A percentile compares a stretch with the other conserved stretches of the same genome.
These are phyloP conservation scores for Candidula unifasciata DNA, from an alignment of 2,888 invertebrate genomes.

Conservation along the genomic window DNA sequence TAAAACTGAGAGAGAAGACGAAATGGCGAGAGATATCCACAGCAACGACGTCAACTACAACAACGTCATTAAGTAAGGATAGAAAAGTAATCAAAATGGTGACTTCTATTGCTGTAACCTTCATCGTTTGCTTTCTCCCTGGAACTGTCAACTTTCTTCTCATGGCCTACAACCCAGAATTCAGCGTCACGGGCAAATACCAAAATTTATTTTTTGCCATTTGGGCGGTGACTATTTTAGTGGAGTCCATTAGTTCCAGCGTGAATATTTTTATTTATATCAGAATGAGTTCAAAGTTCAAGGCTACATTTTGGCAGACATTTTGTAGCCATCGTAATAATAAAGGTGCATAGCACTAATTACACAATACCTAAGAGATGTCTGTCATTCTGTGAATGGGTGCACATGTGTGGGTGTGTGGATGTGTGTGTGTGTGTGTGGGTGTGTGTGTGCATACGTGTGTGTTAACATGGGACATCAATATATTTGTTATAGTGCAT, in stretches of 20 bases:
- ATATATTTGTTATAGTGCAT: too few species aligned
- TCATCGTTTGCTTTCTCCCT: constrained; percentile 26
- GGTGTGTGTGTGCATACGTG: too few species aligned
- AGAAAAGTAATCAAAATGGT: constrained; percentile 23
- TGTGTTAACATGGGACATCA: too few species aligned
- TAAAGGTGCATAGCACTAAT: too few species aligned
- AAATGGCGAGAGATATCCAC: constrained; percentile 23
- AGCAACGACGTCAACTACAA: background rate
- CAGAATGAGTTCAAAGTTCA: constrained; percentile 28
- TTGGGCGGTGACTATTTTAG: background rate
- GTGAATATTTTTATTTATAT: constrained; percentile 16
- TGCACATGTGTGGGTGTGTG: too few species aligned
- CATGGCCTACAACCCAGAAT: background rate
- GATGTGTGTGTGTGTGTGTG: too few species aligned
- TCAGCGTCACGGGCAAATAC: constrained; percentile 5
- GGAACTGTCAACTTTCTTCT: constrained; percentile 6
- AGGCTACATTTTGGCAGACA: background rate
- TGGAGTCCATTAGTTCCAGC: background rate
- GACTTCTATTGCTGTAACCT: constrained; percentile 1
- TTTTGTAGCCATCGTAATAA: background rate
- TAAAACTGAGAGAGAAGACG: constrained; percentile 6
- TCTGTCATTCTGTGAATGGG: too few species aligned
- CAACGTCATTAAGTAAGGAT: background rate
- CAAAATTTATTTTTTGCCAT: background rate
- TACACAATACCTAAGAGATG: too few species aligned